Evolutionary conservation across 1,140 invertebrate species (phyloP), one percentile per base, ranked within the genome.

Genomic region (Bilobella aurantiaca): DNA sequence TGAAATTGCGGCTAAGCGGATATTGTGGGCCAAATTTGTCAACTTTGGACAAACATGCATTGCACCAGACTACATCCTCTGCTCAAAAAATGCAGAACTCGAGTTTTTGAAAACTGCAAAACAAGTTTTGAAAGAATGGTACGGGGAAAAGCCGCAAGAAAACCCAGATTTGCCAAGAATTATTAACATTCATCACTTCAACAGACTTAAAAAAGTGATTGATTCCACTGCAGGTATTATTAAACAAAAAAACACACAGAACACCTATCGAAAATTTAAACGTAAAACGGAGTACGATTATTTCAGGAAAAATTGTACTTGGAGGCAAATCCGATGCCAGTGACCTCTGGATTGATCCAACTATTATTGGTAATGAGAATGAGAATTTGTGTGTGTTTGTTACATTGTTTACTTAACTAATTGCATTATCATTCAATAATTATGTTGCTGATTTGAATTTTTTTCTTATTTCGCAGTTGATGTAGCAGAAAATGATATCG

Each of bases 61-160:
- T 32, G 80, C 83, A 21, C 82, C 84, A 27, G 84, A 85, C 72
- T 86, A 86, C 73, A 70, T 85, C 46, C 70, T 85, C 63, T 82
- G 81, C 64, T 74, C 75, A 1, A 75, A 76, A 66, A 74, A 70
- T 63, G 70, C 76, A 21, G 72, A 76, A 65, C 56, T 61, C 0
- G 63, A 72, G 28, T 73, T 77, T 32, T 53, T 83, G 2, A 72
- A 75, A n/a, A 66, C 57, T 16, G 68, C 64, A 3, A 65, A 60
- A n/a, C 34, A 64, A 56, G 73, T 78, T 23, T 62, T 85, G 1
- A 73, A 76, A 29, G 78, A 83, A 58, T 84, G 82, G 74, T 86
- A 81, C 73, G 80, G 81, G n/a, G 71, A 74, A 3, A 74, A 82
- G 63, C 74, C 78, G 3, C 74, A 80, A 63, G 73, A 75, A 16